phyloP scores from a whole-genome alignment of 2,797 vertebrate genomes.

The Calcarius lapponicus region DNA sequence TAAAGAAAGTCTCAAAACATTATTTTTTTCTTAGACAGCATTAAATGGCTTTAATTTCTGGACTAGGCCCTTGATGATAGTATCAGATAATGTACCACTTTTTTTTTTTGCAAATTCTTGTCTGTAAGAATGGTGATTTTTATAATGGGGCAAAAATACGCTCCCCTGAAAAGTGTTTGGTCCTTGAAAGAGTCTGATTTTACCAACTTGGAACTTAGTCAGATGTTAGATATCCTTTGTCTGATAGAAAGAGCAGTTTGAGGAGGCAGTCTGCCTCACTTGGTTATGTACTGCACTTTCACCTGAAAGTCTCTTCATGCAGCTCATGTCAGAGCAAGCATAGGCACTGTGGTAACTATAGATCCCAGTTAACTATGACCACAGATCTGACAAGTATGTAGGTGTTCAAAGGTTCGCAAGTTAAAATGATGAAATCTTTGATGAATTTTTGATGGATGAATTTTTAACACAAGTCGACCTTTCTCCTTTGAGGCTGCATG shows the following conservation, averaged over 20 bases:
- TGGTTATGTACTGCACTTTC: background rate
- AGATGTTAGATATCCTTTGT: background rate
- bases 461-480: conserved; percentile 81
- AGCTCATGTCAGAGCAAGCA: conserved; percentile 62
- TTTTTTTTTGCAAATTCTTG: conserved; percentile 40
- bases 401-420: conserved; percentile 80
- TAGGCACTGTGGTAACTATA: conserved; percentile 65
- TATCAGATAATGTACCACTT: background rate
- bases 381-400: conserved; percentile 76
- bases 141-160: background rate
- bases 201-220: conserved; percentile 37
- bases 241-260: conserved; percentile 3
- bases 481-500: conserved; percentile 78
- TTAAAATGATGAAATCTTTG: conserved; percentile 82
- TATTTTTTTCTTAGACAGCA: conserved; percentile 38
- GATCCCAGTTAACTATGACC: conserved; percentile 76
- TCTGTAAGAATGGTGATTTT: background rate
- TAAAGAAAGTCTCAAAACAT: conserved; percentile 63
- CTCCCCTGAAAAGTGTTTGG: background rate
- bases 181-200: background rate
- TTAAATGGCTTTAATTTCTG: conserved; percentile 44
- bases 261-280: background rate
- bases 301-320: conserved; percentile 38
- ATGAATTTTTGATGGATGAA: conserved; percentile 85
- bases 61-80: background rate